Conservation (phyloP, 2,888 invertebrate species). For the Blastobasis lacticolella region DNA sequence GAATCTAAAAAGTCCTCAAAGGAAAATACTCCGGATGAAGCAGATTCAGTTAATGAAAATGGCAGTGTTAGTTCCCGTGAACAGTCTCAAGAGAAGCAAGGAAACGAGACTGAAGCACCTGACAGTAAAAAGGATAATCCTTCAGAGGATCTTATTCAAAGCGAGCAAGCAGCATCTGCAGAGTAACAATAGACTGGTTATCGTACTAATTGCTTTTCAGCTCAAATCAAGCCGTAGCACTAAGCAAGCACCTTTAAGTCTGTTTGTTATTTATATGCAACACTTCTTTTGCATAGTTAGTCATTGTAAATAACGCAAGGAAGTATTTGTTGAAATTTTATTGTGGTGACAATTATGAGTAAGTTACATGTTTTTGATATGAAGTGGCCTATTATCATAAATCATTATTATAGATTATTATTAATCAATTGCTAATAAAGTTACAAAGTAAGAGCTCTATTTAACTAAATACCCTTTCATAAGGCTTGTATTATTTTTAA, state of each 20-base stretch:
- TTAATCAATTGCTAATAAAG: conserved; percentile 50
- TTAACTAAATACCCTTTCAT: conserved; percentile 45
- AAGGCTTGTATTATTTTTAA: conserved; percentile 63
- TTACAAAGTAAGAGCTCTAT: conserved; percentile 59
- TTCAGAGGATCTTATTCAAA: conserved; percentile 59
- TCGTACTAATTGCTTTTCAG: conserved; percentile 44
- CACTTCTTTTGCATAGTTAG: conserved; percentile 56
- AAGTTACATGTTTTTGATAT: conserved; percentile 34
- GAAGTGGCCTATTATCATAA: conserved; percentile 59
- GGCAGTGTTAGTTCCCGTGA: conserved; percentile 61
- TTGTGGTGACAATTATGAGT: conserved; percentile 48
- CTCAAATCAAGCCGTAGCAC: conserved; percentile 63
- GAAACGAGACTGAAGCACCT: conserved; percentile 22
- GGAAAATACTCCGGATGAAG: conserved; percentile 44
- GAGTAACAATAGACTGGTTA: conserved; percentile 38
- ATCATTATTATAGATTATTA: conserved; percentile 38
- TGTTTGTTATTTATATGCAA: conserved; percentile 52
- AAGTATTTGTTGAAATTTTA: conserved; percentile 52
- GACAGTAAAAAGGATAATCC: conserved; percentile 49
- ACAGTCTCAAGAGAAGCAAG: conserved; percentile 49
- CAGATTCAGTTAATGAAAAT: conserved; percentile 50
- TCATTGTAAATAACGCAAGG: conserved; percentile 64
- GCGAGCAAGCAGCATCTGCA: conserved; percentile 51
- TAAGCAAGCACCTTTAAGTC: conserved; percentile 61
- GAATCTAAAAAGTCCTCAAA: conserved; percentile 39